phyloP scores from a whole-genome alignment of 2,113 vertebrate species.

The Cololabis saira region DNA sequence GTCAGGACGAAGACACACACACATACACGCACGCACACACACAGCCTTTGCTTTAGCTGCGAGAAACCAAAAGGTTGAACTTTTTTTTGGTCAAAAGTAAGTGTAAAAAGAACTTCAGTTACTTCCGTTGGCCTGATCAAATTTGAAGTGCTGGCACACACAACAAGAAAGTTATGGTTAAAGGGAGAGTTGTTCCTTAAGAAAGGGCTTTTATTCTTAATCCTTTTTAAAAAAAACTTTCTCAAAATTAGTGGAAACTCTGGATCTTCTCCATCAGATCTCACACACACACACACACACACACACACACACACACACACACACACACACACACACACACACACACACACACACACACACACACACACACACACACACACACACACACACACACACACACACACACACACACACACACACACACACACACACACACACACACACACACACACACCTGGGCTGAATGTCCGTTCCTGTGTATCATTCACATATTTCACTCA shows the following conservation, averaged over 20 bases:
- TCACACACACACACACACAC: too few relatives aligned
- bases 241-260: constrained; percentile 54
- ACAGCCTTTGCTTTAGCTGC: constrained; percentile 33
- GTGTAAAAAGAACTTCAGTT: constrained; percentile 31
- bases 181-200: constrained; percentile 34
- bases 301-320: too few relatives aligned
- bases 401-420: too few relatives aligned
- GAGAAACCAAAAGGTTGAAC: constrained; percentile 24
- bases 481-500: constrained; percentile 29
- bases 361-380: too few relatives aligned
- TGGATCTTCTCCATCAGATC: constrained; percentile 16
- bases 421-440: not conserved
- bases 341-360: too few relatives aligned
- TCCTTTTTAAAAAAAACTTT: constrained; percentile 26
- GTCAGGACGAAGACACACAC: constrained; percentile 37
- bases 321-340: too few relatives aligned
- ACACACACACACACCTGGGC: constrained; percentile 31
- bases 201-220: constrained; percentile 47
- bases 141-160: constrained; percentile 50
- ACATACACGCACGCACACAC: constrained; percentile 12
- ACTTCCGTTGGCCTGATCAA: constrained; percentile 30
- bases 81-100: constrained; percentile 30
- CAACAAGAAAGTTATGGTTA: constrained; percentile 35
- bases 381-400: too few relatives aligned
- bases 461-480: not conserved